Evolutionary conservation across 2,113 vertebrate species (phyloP).

Genomic region (Chiloscyllium plagiosum): DNA sequence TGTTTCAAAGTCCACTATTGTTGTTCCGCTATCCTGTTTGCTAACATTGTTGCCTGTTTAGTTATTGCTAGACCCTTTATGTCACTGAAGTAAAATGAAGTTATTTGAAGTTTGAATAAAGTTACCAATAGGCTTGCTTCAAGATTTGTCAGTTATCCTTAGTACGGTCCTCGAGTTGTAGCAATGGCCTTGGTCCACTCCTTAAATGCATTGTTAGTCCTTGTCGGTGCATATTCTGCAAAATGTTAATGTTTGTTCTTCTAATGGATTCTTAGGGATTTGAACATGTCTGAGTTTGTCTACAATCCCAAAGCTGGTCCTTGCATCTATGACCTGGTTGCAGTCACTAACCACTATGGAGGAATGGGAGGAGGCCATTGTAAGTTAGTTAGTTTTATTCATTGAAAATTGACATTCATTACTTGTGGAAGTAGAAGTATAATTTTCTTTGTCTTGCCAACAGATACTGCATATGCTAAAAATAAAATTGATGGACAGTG

Average conservation of each 20-base stretch:
- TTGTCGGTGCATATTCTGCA: background rate
- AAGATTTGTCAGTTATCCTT: background rate
- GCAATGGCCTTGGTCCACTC: background rate
- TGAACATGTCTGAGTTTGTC: slow-evolving; percentile 93
- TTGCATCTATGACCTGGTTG: slow-evolving; percentile 84
- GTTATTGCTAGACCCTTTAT: background rate
- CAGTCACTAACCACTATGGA: slow-evolving; percentile 93
- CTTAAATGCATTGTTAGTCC: background rate
- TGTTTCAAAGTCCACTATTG: background rate
- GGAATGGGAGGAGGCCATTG: slow-evolving; percentile 95
- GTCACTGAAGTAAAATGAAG: background rate
- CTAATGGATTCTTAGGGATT: slow-evolving; percentile 60
- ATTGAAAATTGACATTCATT: background rate
- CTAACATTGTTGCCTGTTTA: background rate
- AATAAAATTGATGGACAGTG: slow-evolving; percentile 82
- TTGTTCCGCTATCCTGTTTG: background rate
- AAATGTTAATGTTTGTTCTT: slow-evolving; percentile 29
- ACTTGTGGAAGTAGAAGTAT: background rate
- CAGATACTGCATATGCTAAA: slow-evolving; percentile 90
- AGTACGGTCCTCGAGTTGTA: background rate
- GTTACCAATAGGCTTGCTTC: background rate
- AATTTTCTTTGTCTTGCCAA: slow-evolving; percentile 40
- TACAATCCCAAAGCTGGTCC: slow-evolving; percentile 78
- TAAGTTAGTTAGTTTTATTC: slow-evolving; percentile 59
- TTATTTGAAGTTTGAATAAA: background rate